Base-by-base conservation (phyloP, 2,888 invertebrate genomes). In the Cremastinae sp. region DNA sequence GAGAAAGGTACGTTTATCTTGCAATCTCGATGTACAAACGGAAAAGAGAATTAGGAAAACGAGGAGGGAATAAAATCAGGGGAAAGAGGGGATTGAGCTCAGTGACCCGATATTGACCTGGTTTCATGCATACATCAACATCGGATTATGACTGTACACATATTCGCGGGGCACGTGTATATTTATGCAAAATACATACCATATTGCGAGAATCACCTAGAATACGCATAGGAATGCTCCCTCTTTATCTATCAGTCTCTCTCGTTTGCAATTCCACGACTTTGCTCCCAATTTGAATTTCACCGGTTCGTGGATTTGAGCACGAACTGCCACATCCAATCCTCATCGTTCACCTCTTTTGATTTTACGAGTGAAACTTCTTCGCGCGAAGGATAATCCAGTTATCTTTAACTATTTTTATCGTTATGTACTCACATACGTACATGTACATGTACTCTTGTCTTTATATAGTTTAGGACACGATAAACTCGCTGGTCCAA, bases 91-190 rank as follows among this genome's bases (percentile, higher is more conserved):
- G 47, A 61, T 66, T 39, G 79, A 80, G 85, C 86, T 85, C 85
- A 85, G 84, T 86, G 86, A 87, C 84, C 86, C 80, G 81, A 81
- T 70, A 80, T 70, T 83, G 87, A 87, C 86, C 87, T 80, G 80
- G 81, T 87, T 86, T 83, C 76, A 79, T 81, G n/a, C n/a, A 74
- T 75, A 73, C 78, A 81, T 76, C 79, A 73, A 77, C 59, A 58
- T 16, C 73, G 43, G 65, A 37, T 69, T 20, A 35, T 70, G 14
- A 35, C 53, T 49, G 51, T 12, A 53, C 20, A 20, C 37, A 45
- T 49, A 43, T 14, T n/a, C 39, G 45, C 2, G 45, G 45, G 10
- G 12, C 14, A 1, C 20, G 43, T 59, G 12, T 61, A 28, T 1
- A 45, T 9, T 10, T 16, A 49, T 41, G 22, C 2, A 20, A 56